phyloP scores from a whole-genome alignment of 2,113 vertebrate genomes.

The Lepus americanus region DNA sequence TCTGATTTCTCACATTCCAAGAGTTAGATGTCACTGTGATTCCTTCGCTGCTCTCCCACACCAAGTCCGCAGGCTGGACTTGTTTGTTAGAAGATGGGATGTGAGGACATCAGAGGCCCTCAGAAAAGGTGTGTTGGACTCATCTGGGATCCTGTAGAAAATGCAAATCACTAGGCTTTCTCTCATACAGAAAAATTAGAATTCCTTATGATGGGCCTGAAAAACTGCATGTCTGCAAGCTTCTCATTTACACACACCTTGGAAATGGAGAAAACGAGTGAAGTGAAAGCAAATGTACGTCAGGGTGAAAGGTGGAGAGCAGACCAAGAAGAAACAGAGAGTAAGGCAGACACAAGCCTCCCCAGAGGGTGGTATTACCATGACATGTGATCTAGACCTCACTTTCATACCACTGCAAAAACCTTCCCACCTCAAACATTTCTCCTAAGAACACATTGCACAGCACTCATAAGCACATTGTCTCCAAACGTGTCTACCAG shows the following conservation, averaged over 20 bases:
- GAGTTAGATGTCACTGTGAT: neutral
- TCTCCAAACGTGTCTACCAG: neutral
- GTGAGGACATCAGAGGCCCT: neutral
- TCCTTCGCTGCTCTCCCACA: neutral
- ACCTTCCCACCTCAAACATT: neutral
- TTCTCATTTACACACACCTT: neutral
- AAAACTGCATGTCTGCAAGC: neutral
- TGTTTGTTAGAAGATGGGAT: neutral
- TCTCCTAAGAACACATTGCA: neutral
- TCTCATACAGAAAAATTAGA: neutral
- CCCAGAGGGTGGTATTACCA: neutral
- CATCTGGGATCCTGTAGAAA: neutral
- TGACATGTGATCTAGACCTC: neutral
- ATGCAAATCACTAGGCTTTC: neutral
- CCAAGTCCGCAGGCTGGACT: neutral
- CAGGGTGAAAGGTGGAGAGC: neutral
- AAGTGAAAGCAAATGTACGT: neutral
- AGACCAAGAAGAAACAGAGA: neutral
- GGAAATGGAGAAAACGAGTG: neutral
- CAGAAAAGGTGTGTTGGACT: neutral
- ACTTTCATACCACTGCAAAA: neutral
- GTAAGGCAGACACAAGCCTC: neutral
- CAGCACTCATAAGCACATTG: neutral
- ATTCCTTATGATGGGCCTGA: neutral
- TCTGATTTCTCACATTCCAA: neutral